phyloP scores from a whole-genome alignment of 2,888 invertebrate species.

The Automeris io region DNA sequence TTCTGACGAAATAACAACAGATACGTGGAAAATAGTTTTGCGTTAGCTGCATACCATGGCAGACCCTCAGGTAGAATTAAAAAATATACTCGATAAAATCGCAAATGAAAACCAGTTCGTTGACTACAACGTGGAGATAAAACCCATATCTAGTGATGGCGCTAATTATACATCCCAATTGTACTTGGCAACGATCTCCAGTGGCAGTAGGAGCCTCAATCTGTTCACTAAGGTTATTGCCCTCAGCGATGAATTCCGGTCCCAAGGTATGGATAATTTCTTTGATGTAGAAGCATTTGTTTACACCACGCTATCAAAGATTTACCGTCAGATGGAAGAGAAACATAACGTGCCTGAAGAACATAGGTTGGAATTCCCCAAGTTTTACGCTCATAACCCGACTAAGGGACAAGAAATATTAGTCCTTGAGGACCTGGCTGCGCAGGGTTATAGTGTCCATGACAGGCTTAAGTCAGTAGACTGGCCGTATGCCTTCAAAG shows the following conservation, averaged over 20 bases:
- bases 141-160: conserved; percentile 10
- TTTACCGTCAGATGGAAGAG: conserved; percentile 25
- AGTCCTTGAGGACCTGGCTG: conserved; percentile 36
- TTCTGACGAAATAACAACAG: no score
- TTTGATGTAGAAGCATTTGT: conserved; percentile 21
- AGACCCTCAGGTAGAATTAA: no score
- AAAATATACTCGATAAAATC: not conserved
- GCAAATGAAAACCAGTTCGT: not conserved
- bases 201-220: not conserved
- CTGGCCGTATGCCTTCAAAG: not conserved
- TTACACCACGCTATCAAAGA: conserved; percentile 6
- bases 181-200: conserved; percentile 9
- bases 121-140: conserved; percentile 3
- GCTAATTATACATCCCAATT: conserved; percentile 13
- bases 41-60: no score
- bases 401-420: conserved; percentile 29
- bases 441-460: conserved; percentile 26
- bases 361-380: conserved; percentile 25
- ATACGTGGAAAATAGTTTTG: no score
- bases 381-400: conserved; percentile 26
- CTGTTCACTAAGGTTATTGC: conserved; percentile 23
- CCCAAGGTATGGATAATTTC: conserved; percentile 8
- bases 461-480: conserved; percentile 26
- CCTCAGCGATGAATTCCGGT: conserved; percentile 19
- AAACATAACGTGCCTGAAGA: conserved; percentile 24